Percentiles rank a stretch among this genome's conserved stretches.
phyloP scores from a whole-genome alignment of 2,113 vertebrate species.

The Oreochromis aureus region DNA sequence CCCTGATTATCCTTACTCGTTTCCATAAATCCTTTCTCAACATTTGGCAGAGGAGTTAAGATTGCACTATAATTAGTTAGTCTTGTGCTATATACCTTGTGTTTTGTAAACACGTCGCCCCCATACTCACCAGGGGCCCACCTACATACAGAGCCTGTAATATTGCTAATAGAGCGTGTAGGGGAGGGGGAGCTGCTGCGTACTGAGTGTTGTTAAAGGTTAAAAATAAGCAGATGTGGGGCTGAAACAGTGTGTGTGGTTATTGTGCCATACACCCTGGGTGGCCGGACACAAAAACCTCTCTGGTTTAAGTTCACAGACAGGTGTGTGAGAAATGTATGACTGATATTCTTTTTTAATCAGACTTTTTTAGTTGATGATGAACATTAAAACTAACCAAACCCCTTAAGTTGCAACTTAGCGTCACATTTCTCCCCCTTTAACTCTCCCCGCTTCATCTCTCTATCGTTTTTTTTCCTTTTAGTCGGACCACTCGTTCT shows the following conservation, averaged over 20 bases:
- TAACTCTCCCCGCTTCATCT: neutral
- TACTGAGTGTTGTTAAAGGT: slow-evolving; percentile 10
- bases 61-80: slow-evolving; percentile 39
- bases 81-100: slow-evolving; percentile 55
- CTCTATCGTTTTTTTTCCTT: neutral
- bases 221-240: neutral
- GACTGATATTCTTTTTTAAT: neutral
- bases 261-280: neutral
- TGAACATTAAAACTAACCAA: neutral
- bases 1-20: slow-evolving; percentile 29
- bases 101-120: slow-evolving; percentile 43
- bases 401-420: neutral
- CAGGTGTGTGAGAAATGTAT: neutral
- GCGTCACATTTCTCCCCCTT: neutral
- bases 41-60: slow-evolving; percentile 54
- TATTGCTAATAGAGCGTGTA: neutral
- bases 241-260: neutral
- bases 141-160: slow-evolving; percentile 1
- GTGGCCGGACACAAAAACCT: neutral
- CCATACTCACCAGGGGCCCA: neutral
- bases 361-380: neutral
- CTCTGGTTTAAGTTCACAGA: neutral
- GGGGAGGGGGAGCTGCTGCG: neutral
- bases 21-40: slow-evolving; percentile 14
- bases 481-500: slow-evolving; percentile 92